These are phyloP conservation scores for Parambassis ranga DNA, from an alignment of 2,797 vertebrate species.

Conservation along the genomic window DNA sequence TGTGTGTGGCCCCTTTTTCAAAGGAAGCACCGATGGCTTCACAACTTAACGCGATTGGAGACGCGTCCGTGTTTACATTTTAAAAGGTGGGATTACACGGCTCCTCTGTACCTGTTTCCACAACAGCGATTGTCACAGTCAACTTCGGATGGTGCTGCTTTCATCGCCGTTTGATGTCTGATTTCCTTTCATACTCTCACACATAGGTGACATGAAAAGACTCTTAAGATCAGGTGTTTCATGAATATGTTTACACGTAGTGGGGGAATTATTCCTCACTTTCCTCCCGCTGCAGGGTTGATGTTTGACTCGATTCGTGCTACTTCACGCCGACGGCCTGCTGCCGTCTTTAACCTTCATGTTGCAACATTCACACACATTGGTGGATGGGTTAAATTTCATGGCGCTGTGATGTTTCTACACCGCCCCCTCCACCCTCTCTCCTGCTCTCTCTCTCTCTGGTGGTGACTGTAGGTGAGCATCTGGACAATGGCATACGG, in stretches of 20 bases:
- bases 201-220: constrained; percentile 65
- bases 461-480: constrained; percentile 73
- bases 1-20: constrained; percentile 56
- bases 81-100: constrained; percentile 64
- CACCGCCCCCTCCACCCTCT: constrained; percentile 23
- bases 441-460: constrained; percentile 35
- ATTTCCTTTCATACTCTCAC: constrained; percentile 45
- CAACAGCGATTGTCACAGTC: constrained; percentile 57
- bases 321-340: constrained; percentile 53
- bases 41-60: constrained; percentile 70
- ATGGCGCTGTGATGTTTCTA: too few relatives aligned
- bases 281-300: constrained; percentile 25
- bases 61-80: constrained; percentile 55
- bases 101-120: constrained; percentile 53
- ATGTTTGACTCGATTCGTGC: constrained; percentile 58
- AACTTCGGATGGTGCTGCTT: constrained; percentile 47
- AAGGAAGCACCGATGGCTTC: constrained; percentile 59
- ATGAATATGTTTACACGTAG: constrained; percentile 64
- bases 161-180: constrained; percentile 59
- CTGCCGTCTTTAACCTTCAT: constrained; percentile 22
- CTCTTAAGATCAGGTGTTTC: constrained; percentile 66
- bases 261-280: constrained; percentile 33
- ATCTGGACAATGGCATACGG: constrained; percentile 72
- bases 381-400: too few relatives aligned
- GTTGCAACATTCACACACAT: too few relatives aligned